phyloP scores from a whole-genome alignment of 1,140 invertebrate genomes.

The Bactericera cockerelli region DNA sequence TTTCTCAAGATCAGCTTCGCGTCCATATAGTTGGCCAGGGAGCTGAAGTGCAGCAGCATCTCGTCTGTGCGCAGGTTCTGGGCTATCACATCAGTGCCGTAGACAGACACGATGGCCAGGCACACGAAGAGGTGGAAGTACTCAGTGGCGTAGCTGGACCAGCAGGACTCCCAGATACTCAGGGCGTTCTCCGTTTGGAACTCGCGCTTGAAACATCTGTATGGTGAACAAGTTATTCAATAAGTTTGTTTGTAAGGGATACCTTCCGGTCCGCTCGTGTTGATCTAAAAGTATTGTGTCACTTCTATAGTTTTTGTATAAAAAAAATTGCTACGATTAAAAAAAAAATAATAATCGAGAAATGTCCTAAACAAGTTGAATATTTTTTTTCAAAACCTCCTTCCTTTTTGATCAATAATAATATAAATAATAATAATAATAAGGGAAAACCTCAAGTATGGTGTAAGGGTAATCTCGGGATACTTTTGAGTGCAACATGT shows the following conservation, averaged over 20 bases:
- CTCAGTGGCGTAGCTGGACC: conserved; percentile 76
- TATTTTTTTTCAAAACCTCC: no score
- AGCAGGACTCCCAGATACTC: conserved; percentile 61
- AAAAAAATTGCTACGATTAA: conserved; percentile 79
- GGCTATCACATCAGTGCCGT: conserved; percentile 79
- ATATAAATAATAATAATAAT: no score
- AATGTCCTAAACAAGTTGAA: no score
- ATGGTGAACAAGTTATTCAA: conserved; percentile 47
- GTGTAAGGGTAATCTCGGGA: no score
- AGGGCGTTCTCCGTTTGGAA: conserved; percentile 44
- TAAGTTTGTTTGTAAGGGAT: no score
- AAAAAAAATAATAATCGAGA: conserved; percentile 22
- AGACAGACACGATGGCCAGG: conserved; percentile 84
- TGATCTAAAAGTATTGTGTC: conserved; percentile 26
- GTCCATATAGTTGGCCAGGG: conserved; percentile 91
- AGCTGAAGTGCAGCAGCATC: conserved; percentile 87
- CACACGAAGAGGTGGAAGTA: conserved; percentile 87
- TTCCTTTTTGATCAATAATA: no score
- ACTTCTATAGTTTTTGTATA: conserved; percentile 91
- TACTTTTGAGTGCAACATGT: no score
- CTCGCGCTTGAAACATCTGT: conserved; percentile 62
- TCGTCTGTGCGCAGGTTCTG: conserved; percentile 81
- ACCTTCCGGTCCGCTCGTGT: no score
- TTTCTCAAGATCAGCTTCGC: conserved; percentile 76
- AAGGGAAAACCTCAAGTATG: no score